These are phyloP conservation scores for Dasyornis broadbenti DNA, from an alignment of 2,113 vertebrate species.

Conservation along the genomic window DNA sequence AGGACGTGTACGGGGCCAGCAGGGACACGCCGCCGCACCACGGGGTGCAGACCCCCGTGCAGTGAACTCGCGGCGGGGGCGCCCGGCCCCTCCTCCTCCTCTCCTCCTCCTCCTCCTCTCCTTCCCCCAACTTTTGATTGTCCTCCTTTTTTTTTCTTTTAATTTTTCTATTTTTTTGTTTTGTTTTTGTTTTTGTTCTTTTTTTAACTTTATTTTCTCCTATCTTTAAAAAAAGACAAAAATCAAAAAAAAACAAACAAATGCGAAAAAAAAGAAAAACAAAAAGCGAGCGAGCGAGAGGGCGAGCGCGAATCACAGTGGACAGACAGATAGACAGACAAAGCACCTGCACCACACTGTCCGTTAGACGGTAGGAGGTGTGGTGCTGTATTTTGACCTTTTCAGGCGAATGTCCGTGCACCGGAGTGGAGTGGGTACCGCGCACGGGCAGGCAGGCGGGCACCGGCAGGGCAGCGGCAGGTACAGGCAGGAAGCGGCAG, in stretches of 20 bases:
- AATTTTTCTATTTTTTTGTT: too few species aligned
- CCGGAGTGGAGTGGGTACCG: slow-evolving; percentile 71
- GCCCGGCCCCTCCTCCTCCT: slow-evolving; percentile 44
- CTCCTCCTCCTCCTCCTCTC: not conserved
- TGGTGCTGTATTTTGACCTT: slow-evolving; percentile 82
- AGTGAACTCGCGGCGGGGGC: slow-evolving; percentile 82
- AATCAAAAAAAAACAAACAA: slow-evolving; percentile 47
- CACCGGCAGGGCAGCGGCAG: slow-evolving; percentile 11
- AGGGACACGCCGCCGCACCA: slow-evolving; percentile 96
- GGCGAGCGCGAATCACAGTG: slow-evolving; percentile 44
- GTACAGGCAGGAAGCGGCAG: not conserved
- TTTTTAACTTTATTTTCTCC: slow-evolving; percentile 48
- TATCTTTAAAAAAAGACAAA: slow-evolving; percentile 30
- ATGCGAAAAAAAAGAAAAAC: slow-evolving; percentile 40
- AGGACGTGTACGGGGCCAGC: slow-evolving; percentile 93
- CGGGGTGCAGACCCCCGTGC: slow-evolving; percentile 96
- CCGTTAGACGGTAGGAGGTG: slow-evolving; percentile 81
- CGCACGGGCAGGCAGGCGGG: slow-evolving; percentile 14
- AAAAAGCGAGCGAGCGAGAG: slow-evolving; percentile 54
- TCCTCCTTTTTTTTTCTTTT: slow-evolving; percentile 56
- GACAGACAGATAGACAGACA: slow-evolving; percentile 58
- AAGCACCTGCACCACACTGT: slow-evolving; percentile 84
- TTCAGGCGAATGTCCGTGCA: slow-evolving; percentile 78
- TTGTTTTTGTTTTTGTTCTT: slow-evolving; percentile 30
- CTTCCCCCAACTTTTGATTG: slow-evolving; percentile 68